These are phyloP conservation scores for Channallabes apus DNA, from an alignment of 2,797 vertebrate species.

Conservation along the genomic window DNA sequence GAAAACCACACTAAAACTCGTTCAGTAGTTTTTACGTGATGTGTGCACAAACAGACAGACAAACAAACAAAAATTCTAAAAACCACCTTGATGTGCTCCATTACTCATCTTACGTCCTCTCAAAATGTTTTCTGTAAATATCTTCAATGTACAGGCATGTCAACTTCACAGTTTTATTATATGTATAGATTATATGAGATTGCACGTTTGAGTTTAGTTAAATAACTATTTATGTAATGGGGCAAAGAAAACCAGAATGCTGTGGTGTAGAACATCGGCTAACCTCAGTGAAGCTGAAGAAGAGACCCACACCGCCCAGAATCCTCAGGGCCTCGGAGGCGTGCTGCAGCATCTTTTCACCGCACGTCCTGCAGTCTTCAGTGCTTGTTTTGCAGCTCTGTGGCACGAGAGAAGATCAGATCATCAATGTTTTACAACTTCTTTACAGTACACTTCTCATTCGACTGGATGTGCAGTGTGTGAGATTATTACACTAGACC, in stretches of 20 bases:
- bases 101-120: too few species aligned
- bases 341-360: constrained; percentile 81
- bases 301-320: constrained; percentile 90
- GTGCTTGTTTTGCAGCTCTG: constrained; percentile 68
- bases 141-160: too few species aligned
- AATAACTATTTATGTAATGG: not conserved
- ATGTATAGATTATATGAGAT: too few species aligned
- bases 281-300: constrained; percentile 96
- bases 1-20: too few species aligned
- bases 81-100: too few species aligned
- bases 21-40: too few species aligned
- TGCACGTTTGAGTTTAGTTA: not conserved
- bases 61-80: too few species aligned
- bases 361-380: constrained; percentile 71
- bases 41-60: too few species aligned
- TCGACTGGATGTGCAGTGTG: not conserved
- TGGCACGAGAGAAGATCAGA: constrained; percentile 23
- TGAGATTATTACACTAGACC: too few species aligned
- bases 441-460: not conserved
- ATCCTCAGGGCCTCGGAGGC: constrained; percentile 89
- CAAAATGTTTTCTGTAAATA: too few species aligned
- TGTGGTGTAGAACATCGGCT: constrained; percentile 28
- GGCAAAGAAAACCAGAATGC: not conserved
- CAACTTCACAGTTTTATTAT: too few species aligned
- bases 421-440: not conserved